Evolutionary conservation across 2,888 invertebrate genomes (phyloP).

Genomic region (Epiperipatus broadwayi): DNA sequence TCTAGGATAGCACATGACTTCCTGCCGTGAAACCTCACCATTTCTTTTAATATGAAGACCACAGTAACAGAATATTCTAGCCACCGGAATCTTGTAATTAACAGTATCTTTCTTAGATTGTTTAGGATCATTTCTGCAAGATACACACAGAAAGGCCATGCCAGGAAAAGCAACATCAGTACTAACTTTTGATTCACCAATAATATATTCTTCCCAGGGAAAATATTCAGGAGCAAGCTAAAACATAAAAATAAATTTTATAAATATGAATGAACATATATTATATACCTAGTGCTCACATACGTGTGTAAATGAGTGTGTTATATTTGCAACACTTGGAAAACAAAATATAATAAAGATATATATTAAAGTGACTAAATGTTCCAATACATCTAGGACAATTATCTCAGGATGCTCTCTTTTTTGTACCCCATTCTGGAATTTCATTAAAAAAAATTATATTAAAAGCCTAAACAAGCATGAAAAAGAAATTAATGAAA

Average conservation of each 20-base stretch:
- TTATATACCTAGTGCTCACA: no score
- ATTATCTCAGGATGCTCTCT: no score
- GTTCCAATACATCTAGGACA: no score
- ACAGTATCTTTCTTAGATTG: slow-evolving; percentile 25
- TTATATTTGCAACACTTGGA: no score
- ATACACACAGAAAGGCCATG: slow-evolving; percentile 26
- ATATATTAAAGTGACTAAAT: no score
- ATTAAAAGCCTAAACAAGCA: no score
- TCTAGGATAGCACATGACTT: slow-evolving; percentile 25
- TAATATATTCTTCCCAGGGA: slow-evolving; percentile 25
- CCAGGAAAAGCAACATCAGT: slow-evolving; percentile 26
- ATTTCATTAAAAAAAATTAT: no score
- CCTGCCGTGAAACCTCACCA: slow-evolving; percentile 24
- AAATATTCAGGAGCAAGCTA: slow-evolving; percentile 28
- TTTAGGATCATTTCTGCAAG: slow-evolving; percentile 25
- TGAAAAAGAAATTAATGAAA: no score
- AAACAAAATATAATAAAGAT: no score
- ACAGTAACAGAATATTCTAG: slow-evolving; percentile 25
- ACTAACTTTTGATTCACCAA: slow-evolving; percentile 24
- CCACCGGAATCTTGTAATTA: slow-evolving; percentile 28
- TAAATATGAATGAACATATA: slow-evolving; percentile 6
- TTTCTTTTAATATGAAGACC: slow-evolving; percentile 26
- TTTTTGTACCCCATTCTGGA: no score
- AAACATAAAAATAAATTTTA: slow-evolving; percentile 10
- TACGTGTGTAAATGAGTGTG: no score